Percentiles rank a stretch among this genome's conserved stretches.
phyloP scores from a whole-genome alignment of 2,888 invertebrate species.

The Hemithea aestivaria region DNA sequence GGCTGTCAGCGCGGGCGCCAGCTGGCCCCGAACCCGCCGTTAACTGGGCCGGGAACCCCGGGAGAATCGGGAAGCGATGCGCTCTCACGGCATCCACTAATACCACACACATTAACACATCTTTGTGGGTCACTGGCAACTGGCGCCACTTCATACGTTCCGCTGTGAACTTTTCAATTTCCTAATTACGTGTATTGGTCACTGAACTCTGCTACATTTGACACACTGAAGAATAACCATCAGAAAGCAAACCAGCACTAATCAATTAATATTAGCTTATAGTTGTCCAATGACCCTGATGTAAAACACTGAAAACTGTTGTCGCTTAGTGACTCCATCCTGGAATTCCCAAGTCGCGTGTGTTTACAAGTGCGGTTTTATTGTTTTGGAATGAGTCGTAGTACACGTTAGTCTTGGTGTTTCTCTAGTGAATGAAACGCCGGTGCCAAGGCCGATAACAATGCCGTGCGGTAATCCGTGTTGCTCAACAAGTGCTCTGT shows the following conservation, averaged over 20 bases:
- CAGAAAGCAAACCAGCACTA: too few relatives aligned
- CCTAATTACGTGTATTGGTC: too few relatives aligned
- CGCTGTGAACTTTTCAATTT: conserved; percentile 1
- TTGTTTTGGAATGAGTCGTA: conserved; percentile 22
- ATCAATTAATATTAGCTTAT: too few relatives aligned
- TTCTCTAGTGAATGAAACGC: conserved; percentile 26
- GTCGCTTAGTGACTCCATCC: conserved; percentile 4
- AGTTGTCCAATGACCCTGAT: conserved; percentile 1
- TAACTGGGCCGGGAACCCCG: conserved; percentile 36
- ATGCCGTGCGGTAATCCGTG: conserved; percentile 8
- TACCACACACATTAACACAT: conserved; percentile 17
- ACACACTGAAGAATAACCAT: too few relatives aligned
- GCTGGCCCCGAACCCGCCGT: conserved; percentile 25
- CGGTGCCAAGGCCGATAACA: conserved; percentile 19
- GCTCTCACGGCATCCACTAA: conserved; percentile 28
- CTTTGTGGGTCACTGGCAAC: conserved; percentile 8
- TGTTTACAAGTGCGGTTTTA: conserved; percentile 23
- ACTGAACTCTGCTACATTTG: too few relatives aligned
- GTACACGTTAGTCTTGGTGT: conserved; percentile 13
- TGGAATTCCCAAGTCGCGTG: conserved; percentile 10
- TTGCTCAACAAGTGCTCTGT: conserved; percentile 16
- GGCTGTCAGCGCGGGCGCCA: conserved; percentile 44
- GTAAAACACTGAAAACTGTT: conserved; percentile 2
- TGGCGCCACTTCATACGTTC: background rate
- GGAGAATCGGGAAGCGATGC: conserved; percentile 38